phyloP scores from a whole-genome alignment of 2,797 vertebrate genomes.

The Oreochromis mossambicus region DNA sequence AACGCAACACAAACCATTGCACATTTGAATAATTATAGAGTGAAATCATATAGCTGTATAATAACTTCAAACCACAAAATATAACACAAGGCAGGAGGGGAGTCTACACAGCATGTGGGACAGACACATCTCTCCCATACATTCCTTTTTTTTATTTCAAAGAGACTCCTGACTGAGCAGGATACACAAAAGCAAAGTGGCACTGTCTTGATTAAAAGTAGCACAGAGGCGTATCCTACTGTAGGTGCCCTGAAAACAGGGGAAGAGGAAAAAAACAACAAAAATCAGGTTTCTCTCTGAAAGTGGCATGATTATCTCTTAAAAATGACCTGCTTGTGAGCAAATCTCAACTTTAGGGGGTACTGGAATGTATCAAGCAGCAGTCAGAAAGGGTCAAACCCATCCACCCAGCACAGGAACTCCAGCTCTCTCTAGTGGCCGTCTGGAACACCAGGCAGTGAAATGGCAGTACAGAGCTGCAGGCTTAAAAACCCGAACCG shows the following conservation, averaged over 20 bases:
- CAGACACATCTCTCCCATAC: slow-evolving; percentile 38
- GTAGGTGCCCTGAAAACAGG: not conserved
- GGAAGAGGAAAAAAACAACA: not conserved
- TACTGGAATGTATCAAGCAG: slow-evolving; percentile 51
- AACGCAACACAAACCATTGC: slow-evolving; percentile 63
- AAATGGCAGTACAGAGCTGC: slow-evolving; percentile 47
- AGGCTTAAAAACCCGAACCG: not conserved
- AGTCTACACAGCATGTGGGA: slow-evolving; percentile 17
- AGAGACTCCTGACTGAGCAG: slow-evolving; percentile 13
- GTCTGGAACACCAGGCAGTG: slow-evolving; percentile 17
- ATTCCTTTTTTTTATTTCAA: slow-evolving; percentile 27
- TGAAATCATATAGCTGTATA: slow-evolving; percentile 34
- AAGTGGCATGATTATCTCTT: not conserved
- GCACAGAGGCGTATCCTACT: slow-evolving; percentile 8
- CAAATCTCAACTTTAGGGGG: not conserved
- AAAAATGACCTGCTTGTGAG: not conserved
- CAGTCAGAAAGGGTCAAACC: not conserved
- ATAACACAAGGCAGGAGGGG: slow-evolving; percentile 4
- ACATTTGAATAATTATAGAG: slow-evolving; percentile 52
- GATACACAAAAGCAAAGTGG: slow-evolving; percentile 8
- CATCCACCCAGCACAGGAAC: slow-evolving; percentile 12
- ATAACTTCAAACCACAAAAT: slow-evolving; percentile 41
- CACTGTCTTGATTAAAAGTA: not conserved
- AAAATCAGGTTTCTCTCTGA: not conserved
- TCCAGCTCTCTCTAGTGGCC: slow-evolving; percentile 63